Conservation (phyloP, 2,888 invertebrate genomes). For the Cryptus viduatorius region DNA sequence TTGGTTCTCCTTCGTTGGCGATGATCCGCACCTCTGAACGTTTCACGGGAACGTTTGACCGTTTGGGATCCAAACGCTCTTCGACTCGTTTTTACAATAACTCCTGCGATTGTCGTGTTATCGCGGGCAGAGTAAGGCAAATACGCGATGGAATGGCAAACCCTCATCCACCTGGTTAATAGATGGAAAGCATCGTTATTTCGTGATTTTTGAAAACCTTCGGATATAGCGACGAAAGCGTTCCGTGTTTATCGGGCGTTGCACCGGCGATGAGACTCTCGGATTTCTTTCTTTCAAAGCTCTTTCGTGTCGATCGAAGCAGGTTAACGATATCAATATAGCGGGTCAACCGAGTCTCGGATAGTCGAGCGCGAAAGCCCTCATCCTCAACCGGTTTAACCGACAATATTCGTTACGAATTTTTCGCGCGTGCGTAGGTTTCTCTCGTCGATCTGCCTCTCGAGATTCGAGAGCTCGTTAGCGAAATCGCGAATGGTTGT, state of each 20-base stretch:
- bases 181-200: background rate
- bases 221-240: background rate
- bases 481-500: constrained; percentile 40
- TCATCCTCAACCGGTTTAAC: constrained; percentile 41
- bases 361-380: constrained; percentile 29
- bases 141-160: background rate
- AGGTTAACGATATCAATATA: constrained; percentile 47
- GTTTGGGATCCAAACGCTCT: too few relatives aligned
- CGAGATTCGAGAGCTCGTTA: constrained; percentile 57
- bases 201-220: background rate
- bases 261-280: background rate
- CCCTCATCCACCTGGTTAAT: background rate
- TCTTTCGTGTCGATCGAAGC: constrained; percentile 19
- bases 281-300: background rate
- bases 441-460: constrained; percentile 32
- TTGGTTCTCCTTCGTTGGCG: too few relatives aligned
- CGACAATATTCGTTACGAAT: constrained; percentile 41
- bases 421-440: constrained; percentile 33
- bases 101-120: background rate
- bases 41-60: background rate
- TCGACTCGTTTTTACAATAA: background rate
- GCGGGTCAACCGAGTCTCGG: constrained; percentile 25
- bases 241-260: background rate
- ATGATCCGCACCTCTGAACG: background rate
- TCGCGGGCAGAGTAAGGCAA: background rate